phyloP scores from a whole-genome alignment of 2,797 vertebrate genomes.

The Crocidura indochinensis region DNA sequence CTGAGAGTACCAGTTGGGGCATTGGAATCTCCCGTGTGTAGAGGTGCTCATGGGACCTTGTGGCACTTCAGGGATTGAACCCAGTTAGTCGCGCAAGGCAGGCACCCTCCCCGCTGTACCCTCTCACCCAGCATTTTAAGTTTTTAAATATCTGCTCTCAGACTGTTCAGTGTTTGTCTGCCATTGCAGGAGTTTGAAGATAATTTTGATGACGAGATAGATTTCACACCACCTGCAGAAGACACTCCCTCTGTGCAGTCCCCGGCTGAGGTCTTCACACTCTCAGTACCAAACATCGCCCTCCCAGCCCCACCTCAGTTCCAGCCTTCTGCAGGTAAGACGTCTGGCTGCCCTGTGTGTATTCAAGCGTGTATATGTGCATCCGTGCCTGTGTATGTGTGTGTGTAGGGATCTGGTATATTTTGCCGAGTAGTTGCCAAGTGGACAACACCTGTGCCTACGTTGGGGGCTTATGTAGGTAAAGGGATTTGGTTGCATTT shows the following conservation, averaged over 20 bases:
- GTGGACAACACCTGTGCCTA: too few species aligned
- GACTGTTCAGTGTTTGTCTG: slow-evolving; percentile 21
- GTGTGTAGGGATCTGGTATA: too few species aligned
- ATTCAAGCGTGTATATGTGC: not conserved
- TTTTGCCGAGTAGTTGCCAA: too few species aligned
- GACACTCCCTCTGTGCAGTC: slow-evolving; percentile 98
- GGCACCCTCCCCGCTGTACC: too few species aligned
- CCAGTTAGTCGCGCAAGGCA: too few species aligned
- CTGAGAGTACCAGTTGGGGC: too few species aligned
- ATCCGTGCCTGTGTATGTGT: too few species aligned
- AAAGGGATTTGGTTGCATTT: too few species aligned
- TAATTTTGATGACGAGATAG: slow-evolving; percentile 98
- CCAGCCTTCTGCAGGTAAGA: slow-evolving; percentile 92
- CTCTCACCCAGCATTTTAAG: not conserved
- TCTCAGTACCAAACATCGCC: slow-evolving; percentile 95
- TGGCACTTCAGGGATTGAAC: too few species aligned
- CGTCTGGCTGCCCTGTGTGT: not conserved
- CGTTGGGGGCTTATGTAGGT: too few species aligned
- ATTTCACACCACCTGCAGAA: slow-evolving; percentile 98
- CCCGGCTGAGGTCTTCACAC: slow-evolving; percentile 98
- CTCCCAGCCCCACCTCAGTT: slow-evolving; percentile 95
- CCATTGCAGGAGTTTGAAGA: slow-evolving; percentile 97
- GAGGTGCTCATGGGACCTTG: too few species aligned
- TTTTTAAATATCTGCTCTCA: slow-evolving; percentile 10
- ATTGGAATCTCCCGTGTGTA: too few species aligned